Evolutionary conservation across 2,113 vertebrate species (phyloP), one percentile per base, ranked within the genome.

Genomic region (Centropus bengalensis): DNA sequence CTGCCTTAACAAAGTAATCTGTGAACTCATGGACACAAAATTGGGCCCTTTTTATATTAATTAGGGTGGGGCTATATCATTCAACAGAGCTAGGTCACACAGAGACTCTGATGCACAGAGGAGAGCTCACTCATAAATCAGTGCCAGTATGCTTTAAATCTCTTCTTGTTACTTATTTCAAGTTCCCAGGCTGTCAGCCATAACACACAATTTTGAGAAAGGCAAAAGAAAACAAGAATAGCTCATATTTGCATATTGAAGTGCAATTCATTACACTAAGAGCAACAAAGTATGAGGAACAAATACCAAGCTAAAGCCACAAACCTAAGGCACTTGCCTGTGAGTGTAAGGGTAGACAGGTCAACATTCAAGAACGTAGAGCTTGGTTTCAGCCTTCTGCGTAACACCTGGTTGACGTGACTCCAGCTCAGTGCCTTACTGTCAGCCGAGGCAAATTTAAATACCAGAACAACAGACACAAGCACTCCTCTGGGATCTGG

Each of bases 311-410:
- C 38, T 81, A 66, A 79, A 75, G 58, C 21, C 36, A 62, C 40
- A 91, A 91, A 91, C 38, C 28, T 84, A 91, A 82, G 70, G 71
- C 75, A 97, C 98, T 97, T 98, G 73, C 98, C 97, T 98, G 80
- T 94, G 75, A 98, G 95, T 45, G 18, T 91, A 59, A 97, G 73
- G 42, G 94, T 92, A 51, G 97, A 97, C 62, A 54, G 20, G 40
- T 98, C 97, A 95, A 95, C 89, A 51, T 84, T 55, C 93, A 98
- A 88, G 83, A 84, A 60, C 1, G 26, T 90, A 10, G 96, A 93
- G 67, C 47, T 87, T 73, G 78, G 64, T 80, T 95, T 55, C 77
- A 98, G 71, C 23, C 86, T 97, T 86, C 79, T 63, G 36, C 44
- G 52, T 73, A 98, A 96, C 86, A 96, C 95, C 9, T 27, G 45